Base-by-base conservation (phyloP, 2,113 vertebrate genomes). In the Megaceryle torquata region DNA sequence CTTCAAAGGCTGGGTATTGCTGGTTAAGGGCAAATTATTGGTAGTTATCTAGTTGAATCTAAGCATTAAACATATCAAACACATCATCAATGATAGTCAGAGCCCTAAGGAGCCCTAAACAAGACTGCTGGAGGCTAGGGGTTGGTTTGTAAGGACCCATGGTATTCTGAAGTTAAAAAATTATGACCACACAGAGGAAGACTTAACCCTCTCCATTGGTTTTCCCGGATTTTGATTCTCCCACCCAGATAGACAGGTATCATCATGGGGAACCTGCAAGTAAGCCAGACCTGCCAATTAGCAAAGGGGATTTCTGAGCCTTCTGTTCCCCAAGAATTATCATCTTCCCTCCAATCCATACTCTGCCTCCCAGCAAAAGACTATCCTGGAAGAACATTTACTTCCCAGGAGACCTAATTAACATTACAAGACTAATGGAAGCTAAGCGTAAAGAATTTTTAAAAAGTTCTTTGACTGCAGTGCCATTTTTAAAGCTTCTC, bases 351-450 rank as follows among this genome's bases (percentile, higher is more conserved):
- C 43, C 86, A 81, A 65, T 89, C 88, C 74, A 63, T 87, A 79
- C 65, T 84, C 65, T 87, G 80, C 82, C 78, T 95, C 76, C 41
- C 60, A 94, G 91, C 54, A 87, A 96, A 96, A 94, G 80, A 53
- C 80, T 95, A 69, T 92, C 80, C 92, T 93, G 86, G 56, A 96
- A 95, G 95, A 96, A 82, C 53, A 64, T 82, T 92, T 76, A 28
- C 90, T 91, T 96, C 93, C 93, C 88, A 76, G 37, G 93, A 94
- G 93, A 92, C 70, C 57, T 96, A 93, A 96, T 97, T 97, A 96
- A 92, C 88, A 93, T 93, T 93, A 76, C 33, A 90, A 96, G 85
- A 86, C 80, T 89, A 93, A 95, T 90, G 82, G 76, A 84, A 53
- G 53, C 64, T 56, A 82, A 94, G 56, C 1, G 0, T 82, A 88